These are phyloP conservation scores for Drosophila truncata DNA, from an alignment of 1,140 invertebrate species.

Conservation along the genomic window DNA sequence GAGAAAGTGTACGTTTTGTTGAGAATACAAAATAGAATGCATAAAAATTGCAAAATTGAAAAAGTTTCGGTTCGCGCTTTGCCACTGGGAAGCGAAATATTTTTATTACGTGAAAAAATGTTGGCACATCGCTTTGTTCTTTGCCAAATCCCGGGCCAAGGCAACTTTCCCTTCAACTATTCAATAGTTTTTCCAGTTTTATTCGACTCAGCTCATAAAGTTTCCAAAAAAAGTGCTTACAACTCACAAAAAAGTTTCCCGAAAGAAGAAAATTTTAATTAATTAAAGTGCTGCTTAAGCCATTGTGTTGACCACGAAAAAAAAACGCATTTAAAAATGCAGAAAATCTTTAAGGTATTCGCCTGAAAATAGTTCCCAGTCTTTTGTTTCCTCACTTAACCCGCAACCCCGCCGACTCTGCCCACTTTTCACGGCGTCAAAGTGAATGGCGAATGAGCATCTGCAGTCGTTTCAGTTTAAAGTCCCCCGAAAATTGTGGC, in stretches of 20 bases:
- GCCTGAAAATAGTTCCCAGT: constrained; percentile 16
- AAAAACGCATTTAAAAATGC: constrained; percentile 24
- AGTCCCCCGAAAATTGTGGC: constrained; percentile 37
- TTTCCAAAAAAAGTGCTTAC: constrained; percentile 14
- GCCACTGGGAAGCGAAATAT: constrained; percentile 21
- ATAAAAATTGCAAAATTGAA: constrained; percentile 34
- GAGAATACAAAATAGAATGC: neutral
- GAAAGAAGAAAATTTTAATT: constrained; percentile 31
- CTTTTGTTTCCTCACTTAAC: constrained; percentile 28
- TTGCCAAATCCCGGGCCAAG: neutral
- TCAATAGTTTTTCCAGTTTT: constrained; percentile 24
- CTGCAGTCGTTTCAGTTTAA: constrained; percentile 45
- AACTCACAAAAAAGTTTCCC: constrained; percentile 18
- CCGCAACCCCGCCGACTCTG: neutral
- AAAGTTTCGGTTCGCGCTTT: constrained; percentile 27
- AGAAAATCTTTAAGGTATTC: constrained; percentile 32
- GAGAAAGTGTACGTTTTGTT: neutral
- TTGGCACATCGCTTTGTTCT: constrained; percentile 2
- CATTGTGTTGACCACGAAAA: constrained; percentile 32
- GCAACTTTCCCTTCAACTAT: constrained; percentile 22
- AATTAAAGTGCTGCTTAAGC: constrained; percentile 43
- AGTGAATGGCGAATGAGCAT: constrained; percentile 33
- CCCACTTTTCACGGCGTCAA: constrained; percentile 18
- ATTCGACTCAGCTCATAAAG: constrained; percentile 23
- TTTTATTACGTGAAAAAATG: constrained; percentile 32